These are phyloP conservation scores for Strigamia maritima DNA, from an alignment of 2,888 invertebrate genomes.

Conservation along the genomic window DNA sequence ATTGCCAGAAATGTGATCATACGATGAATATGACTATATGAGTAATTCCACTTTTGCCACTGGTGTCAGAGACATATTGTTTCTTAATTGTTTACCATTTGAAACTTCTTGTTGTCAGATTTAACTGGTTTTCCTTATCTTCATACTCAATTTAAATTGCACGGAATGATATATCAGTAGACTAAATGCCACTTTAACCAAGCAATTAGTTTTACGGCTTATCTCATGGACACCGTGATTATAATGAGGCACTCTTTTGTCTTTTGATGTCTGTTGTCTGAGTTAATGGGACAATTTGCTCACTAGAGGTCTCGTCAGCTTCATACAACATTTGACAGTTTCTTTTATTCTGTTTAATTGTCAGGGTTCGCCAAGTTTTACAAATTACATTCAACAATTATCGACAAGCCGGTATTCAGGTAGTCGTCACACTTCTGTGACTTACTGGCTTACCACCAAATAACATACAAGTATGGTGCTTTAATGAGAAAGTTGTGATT, in stretches of 20 bases:
- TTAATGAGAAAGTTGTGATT: not conserved
- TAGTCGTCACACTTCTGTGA: not conserved
- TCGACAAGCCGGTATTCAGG: not conserved
- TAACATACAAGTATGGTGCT: not conserved
- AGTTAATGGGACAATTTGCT: not conserved
- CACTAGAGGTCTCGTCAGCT: not conserved
- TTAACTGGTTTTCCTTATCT: too few species aligned
- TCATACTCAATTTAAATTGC: not conserved
- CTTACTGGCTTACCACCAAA: not conserved
- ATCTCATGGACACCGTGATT: not conserved
- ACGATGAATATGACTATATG: too few species aligned
- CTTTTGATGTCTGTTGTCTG: not conserved
- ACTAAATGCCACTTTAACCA: not conserved
- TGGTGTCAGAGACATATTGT: too few species aligned
- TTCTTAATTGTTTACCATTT: too few species aligned
- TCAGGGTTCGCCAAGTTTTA: not conserved
- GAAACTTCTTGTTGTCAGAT: too few species aligned
- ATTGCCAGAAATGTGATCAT: too few species aligned
- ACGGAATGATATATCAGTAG: not conserved
- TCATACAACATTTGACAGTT: not conserved
- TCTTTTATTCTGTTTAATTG: not conserved
- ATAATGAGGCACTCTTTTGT: not conserved
- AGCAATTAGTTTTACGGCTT: slow-evolving; percentile 2
- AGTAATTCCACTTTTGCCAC: too few species aligned
- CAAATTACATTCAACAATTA: not conserved